Evolutionary conservation across 2,113 vertebrate species (phyloP), one percentile per base, ranked within the genome.

Genomic region (Rhea americana): DNA sequence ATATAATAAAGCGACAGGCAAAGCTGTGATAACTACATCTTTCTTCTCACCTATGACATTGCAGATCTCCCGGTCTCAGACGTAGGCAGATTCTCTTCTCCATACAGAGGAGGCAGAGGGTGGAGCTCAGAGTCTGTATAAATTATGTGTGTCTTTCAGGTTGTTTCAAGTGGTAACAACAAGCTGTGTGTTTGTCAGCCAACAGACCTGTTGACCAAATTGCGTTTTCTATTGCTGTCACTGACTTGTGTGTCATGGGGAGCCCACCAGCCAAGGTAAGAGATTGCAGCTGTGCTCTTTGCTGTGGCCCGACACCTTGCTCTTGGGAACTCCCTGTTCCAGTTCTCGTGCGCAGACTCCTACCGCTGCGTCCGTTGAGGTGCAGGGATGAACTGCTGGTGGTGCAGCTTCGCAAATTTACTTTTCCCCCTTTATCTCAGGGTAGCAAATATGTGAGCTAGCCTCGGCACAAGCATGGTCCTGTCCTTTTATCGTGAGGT

Each of bases 241-340:
- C 90, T 91, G 89, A 92, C 86, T 94, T 90, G 22, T 0, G 4
- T 12, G 61, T 50, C 86, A 97, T 96, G 95, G 96, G 89, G 74
- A 94, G 87, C 84, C 85, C 90, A 89, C 90, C 90, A 10, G 82
- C 91, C 82, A 94, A 96, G 95, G 97, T 97, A 97, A 96, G 97
- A 19, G 76, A 37, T 0, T 11, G 17, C 7, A n/a, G 68, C 77
- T 58, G 35, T 0, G 0, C 0, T 9, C 61, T 24, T 22, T 1
- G 4, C 82, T 6, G 24, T 5, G 53, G 4, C 62, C 32, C 1
- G 2, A 26, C 35, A 4, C 47, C 35, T 59, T 30, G 26, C 37
- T 66, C 1, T 2, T 26, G 76, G 61, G 78, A 45, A 45, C 20
- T 62, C 41, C 61, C 56, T n/a, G 41, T 68, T 71, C 39, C 47